A percentile compares a stretch with the other conserved stretches of the same genome.
Evolutionary conservation across 64 coral and sea anemone species (phyloP).

Genomic region (Stichodactyla helianthus): DNA sequence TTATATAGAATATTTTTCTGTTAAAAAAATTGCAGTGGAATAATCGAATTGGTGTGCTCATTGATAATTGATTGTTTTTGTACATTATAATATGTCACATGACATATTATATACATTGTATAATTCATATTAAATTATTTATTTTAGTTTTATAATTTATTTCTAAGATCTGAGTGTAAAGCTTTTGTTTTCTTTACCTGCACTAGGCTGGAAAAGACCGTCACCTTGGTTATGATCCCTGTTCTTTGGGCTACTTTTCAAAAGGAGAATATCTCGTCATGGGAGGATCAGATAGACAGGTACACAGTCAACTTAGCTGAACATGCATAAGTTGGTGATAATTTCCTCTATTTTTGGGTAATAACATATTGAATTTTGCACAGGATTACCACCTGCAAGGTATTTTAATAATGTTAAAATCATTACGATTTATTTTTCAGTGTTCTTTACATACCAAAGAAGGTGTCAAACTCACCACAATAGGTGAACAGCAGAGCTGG

Average conservation of each 20-base stretch:
- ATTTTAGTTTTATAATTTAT: no score
- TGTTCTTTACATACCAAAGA: conserved; percentile 95
- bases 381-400: no score
- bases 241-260: conserved; percentile 80
- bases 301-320: background rate
- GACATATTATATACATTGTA: background rate
- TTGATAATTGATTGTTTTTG: no score
- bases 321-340: no score
- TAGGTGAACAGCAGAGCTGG: conserved; percentile 96
- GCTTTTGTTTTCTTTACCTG: no score
- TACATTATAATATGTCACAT: no score
- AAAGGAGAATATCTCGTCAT: conserved; percentile 96
- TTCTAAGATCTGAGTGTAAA: no score
- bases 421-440: conserved; percentile 13
- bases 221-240: conserved; percentile 95
- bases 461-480: conserved; percentile 65
- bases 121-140: background rate
- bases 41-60: no score
- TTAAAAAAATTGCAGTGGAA: no score
- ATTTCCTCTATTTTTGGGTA: no score
- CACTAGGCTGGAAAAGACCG: conserved; percentile 92
- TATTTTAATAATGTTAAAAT: no score
- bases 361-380: background rate
- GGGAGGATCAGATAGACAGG: conserved; percentile 86
- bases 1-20: no score